Percentiles rank a stretch among this genome's conserved stretches.
phyloP scores from a whole-genome alignment of 92 coral and sea anemone genomes.

The Phymanthus crucifer region DNA sequence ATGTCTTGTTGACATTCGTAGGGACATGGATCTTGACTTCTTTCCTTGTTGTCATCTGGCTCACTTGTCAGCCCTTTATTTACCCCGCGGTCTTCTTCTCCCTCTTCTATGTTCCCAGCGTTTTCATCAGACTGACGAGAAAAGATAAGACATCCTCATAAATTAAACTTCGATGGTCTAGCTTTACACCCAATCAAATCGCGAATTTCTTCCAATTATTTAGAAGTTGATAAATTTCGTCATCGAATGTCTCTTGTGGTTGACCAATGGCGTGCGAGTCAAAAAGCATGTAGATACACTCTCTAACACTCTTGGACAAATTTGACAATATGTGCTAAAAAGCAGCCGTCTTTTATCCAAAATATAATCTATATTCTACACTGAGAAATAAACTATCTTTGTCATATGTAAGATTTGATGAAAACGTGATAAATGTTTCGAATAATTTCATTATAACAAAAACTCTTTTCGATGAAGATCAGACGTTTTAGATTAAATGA shows the following conservation, averaged over 20 bases:
- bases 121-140: conserved; percentile 4
- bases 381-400: neutral
- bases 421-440: neutral
- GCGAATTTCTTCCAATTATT: neutral
- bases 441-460: neutral
- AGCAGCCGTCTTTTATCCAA: neutral
- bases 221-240: neutral
- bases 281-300: neutral
- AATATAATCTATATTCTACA: neutral
- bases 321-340: neutral
- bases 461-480: neutral
- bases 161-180: neutral
- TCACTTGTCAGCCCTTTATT: neutral
- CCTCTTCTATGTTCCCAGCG: neutral
- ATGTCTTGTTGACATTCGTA: conserved; percentile 14
- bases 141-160: neutral
- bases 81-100: neutral
- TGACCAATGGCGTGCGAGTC: conserved; percentile 1
- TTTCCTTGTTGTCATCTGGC: neutral
- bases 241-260: neutral
- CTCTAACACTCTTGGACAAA: neutral
- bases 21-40: neutral
- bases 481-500: conserved; percentile 9
- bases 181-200: neutral
- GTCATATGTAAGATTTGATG: neutral